Evolutionary conservation across 37 sponge, comb jelly and placozoan species (phyloP), one percentile per base, ranked within the genome.

Genomic region (Cladorhizidae sp.): DNA sequence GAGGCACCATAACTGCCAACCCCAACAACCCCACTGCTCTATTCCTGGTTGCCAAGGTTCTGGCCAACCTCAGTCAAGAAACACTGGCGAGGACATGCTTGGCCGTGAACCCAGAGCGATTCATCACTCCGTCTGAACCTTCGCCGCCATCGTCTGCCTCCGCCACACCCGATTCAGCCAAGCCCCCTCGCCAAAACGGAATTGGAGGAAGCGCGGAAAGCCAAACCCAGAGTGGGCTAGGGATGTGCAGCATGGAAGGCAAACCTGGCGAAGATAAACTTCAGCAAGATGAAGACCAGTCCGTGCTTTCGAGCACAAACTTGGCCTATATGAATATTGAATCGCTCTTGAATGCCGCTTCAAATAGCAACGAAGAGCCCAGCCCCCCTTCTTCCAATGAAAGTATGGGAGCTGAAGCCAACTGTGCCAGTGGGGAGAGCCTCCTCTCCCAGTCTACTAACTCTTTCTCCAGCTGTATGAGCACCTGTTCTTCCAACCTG

Each of bases 41-140:
- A 40, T 77, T 92, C 32, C 80, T 92, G 20, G 93, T 93, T 8
- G 93, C 93, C n/a, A 89, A 93, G 63, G 90, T 93, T 3, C 73
- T 93, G 32, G 93, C 93, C 32, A 86, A 89, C 71, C 80, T 93
- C 22, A 93, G 89, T 57, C 90, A 89, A 78, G 93, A 92, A 79
- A 87, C 93, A 11, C 29, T 92, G 28, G 84, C 88, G 18, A 55
- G 93, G 28, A 84, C 93, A 17, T 92, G 85, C 32, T 50, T 87
- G 51, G 75, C 83, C 38, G 88, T 84, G 39, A 87, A 92, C 33
- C 85, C 88, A 8, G 88, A 87, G 74, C 85, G 87, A 29, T 72
- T 80, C 43, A 56, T 78, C 56, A 80, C 80, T 39, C 85, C 93
- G 8, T 72, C 81, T 17, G 84, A 83, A 31, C 89, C 89, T 25